Evolutionary conservation across 2,888 invertebrate species (phyloP).

Genomic region (Pherbina coryleti): DNA sequence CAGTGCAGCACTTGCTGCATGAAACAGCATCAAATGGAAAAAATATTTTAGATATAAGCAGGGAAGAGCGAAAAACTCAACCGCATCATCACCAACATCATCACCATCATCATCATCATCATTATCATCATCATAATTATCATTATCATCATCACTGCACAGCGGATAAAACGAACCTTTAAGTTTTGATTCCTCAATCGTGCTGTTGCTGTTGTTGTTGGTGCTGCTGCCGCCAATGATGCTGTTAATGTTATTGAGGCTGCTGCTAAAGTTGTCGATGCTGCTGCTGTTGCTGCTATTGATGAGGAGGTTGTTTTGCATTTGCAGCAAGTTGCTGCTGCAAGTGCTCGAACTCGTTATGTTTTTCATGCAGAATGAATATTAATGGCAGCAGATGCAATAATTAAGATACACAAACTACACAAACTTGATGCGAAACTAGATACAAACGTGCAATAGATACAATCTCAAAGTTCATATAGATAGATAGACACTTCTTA

Average conservation of each 20-base stretch:
- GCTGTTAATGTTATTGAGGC: slow-evolving; percentile 56
- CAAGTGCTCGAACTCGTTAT: slow-evolving; percentile 66
- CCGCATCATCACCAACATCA: background rate
- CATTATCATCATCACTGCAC: too few relatives aligned
- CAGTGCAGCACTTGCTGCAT: background rate
- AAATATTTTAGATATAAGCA: background rate
- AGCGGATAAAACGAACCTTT: slow-evolving; percentile 57
- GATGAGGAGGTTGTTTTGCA: slow-evolving; percentile 62
- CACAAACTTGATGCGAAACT: background rate
- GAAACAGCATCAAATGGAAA: background rate
- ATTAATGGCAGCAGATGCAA: slow-evolving; percentile 22
- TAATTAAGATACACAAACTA: background rate
- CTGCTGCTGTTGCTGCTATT: slow-evolving; percentile 15
- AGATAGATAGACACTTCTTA: too few relatives aligned
- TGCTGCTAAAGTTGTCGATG: slow-evolving; percentile 53
- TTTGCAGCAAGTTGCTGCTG: slow-evolving; percentile 65
- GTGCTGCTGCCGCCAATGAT: slow-evolving; percentile 46
- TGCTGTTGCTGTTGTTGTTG: slow-evolving; percentile 51
- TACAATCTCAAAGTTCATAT: background rate
- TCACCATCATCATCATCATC: too few relatives aligned
- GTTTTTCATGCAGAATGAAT: slow-evolving; percentile 65
- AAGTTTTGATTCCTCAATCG: slow-evolving; percentile 60
- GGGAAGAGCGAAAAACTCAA: slow-evolving; percentile 24
- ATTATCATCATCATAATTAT: too few relatives aligned
- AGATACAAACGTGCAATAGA: background rate